These are phyloP conservation scores for Enchytraeus crypticus DNA, from an alignment of 2,888 invertebrate species.

Conservation along the genomic window DNA sequence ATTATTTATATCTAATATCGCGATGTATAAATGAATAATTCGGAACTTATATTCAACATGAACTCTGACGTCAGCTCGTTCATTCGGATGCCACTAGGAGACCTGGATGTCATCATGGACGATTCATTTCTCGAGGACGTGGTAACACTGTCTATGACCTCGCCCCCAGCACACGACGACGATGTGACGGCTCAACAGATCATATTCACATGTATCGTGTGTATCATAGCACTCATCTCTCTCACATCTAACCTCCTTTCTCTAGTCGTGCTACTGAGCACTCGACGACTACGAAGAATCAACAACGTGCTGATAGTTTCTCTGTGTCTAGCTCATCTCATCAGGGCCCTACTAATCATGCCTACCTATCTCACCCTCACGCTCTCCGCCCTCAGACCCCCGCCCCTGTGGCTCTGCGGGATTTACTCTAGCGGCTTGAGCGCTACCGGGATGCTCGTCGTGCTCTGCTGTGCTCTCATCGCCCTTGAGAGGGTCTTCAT, in stretches of 20 bases:
- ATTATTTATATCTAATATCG: no score
- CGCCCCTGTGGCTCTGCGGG: conserved; percentile 14
- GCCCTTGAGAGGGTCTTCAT: conserved; percentile 22
- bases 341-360: conserved; percentile 11
- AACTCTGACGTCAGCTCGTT: no score
- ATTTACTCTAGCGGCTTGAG: conserved; percentile 14
- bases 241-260: background rate
- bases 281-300: conserved; percentile 7
- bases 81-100: no score
- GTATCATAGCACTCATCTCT: background rate
- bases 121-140: no score
- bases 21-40: no score
- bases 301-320: conserved; percentile 23
- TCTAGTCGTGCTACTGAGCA: background rate
- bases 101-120: no score
- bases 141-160: no score
- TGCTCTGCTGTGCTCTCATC: conserved; percentile 16
- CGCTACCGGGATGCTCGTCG: conserved; percentile 9
- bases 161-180: no score
- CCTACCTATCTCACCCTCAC: conserved; percentile 16
- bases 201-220: background rate
- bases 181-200: background rate
- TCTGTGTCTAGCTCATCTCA: conserved; percentile 17
- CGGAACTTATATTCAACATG: no score
- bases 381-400: background rate